phyloP scores from a whole-genome alignment of 2,113 vertebrate genomes.

The Paradoxurus hermaphroditus region DNA sequence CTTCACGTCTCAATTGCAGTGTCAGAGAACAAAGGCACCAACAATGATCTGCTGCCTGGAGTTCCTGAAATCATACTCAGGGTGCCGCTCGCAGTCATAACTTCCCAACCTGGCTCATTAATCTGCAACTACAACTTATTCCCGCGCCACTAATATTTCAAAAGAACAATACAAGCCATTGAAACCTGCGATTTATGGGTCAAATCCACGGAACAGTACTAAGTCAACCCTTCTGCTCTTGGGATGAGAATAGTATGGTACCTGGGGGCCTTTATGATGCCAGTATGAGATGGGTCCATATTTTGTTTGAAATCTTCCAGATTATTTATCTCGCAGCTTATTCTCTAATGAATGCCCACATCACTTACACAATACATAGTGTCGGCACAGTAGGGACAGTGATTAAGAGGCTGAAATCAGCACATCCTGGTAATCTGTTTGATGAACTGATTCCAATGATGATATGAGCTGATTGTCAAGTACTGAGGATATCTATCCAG shows the following conservation, averaged over 20 bases:
- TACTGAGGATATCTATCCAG: not conserved
- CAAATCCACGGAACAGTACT: not conserved
- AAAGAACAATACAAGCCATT: conserved; percentile 26
- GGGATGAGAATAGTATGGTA: not conserved
- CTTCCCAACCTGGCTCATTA: conserved; percentile 59
- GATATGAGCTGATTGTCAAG: not conserved
- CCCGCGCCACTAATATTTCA: not conserved
- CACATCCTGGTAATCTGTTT: not conserved
- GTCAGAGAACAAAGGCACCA: conserved; percentile 56
- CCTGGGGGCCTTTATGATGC: not conserved
- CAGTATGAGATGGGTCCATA: not conserved
- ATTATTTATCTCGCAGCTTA: not conserved
- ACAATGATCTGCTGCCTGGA: conserved; percentile 48
- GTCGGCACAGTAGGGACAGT: not conserved
- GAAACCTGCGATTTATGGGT: conserved; percentile 39
- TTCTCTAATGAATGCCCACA: not conserved
- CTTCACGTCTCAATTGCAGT: conserved; percentile 45
- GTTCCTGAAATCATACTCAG: conserved; percentile 56
- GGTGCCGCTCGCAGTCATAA: conserved; percentile 13
- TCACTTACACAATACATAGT: not conserved
- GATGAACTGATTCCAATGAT: not conserved
- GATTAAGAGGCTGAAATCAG: not conserved
- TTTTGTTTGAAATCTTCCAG: not conserved
- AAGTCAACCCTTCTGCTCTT: not conserved
- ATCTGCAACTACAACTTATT: conserved; percentile 49